A percentile compares a stretch with the other conserved stretches of the same genome.
phyloP scores from a whole-genome alignment of 2,888 invertebrate species.

The Coenonympha arcania region DNA sequence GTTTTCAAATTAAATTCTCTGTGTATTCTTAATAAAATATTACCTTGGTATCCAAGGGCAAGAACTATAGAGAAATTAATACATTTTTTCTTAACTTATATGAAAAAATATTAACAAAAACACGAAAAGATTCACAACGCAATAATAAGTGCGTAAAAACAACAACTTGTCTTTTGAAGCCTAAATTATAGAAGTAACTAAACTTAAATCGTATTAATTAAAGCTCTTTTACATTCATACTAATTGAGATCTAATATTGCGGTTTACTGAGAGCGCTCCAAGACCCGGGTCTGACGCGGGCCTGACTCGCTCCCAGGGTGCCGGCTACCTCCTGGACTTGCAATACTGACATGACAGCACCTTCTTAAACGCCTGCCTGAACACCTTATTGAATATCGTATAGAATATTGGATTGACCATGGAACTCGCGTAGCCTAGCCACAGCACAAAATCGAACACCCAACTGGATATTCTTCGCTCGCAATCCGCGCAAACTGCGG shows the following conservation, averaged over 20 bases:
- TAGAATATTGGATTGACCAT: constrained; percentile 97
- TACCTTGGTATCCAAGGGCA: too few species aligned
- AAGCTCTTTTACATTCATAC: constrained; percentile 53
- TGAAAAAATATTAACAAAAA: too few species aligned
- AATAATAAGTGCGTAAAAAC: too few species aligned
- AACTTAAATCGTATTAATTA: constrained; percentile 31
- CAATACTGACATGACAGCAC: constrained; percentile 85
- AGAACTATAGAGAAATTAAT: too few species aligned
- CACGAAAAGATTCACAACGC: too few species aligned
- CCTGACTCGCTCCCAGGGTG: constrained; percentile 70
- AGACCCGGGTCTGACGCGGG: constrained; percentile 64
- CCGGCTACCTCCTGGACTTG: constrained; percentile 65
- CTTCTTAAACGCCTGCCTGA: constrained; percentile 91
- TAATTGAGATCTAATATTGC: constrained; percentile 63
- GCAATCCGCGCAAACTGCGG: constrained; percentile 87
- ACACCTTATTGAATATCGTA: constrained; percentile 95
- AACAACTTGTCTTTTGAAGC: not conserved
- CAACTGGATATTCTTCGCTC: constrained; percentile 82
- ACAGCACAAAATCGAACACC: constrained; percentile 89
- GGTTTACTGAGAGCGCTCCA: constrained; percentile 67
- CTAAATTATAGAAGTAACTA: constrained; percentile 1
- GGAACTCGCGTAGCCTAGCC: constrained; percentile 95
- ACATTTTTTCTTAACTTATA: too few species aligned
- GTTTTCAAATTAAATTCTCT: not conserved
- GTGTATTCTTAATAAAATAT: too few species aligned